Base-by-base conservation (phyloP, 2,888 invertebrate genomes). In the Pecten maximus region DNA sequence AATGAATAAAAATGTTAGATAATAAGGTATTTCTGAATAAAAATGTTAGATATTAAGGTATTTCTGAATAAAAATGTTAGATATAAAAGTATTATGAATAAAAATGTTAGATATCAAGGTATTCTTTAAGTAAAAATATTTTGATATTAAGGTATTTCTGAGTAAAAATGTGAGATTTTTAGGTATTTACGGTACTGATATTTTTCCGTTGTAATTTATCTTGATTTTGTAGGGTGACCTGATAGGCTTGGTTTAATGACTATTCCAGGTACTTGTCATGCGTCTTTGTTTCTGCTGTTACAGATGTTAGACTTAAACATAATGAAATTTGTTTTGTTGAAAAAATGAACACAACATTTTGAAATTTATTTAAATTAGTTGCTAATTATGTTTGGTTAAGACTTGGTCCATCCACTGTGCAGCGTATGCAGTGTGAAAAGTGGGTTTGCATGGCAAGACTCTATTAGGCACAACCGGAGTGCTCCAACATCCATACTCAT, bases 341-440 rank as follows among this genome's bases (percentile, higher is more conserved):
- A 74, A 74, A 74, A 74, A 74, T 74, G 74, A 74, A 74, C 74
- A 74, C 74, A 74, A 74, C 74, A 74, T 74, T 74, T 74, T 74
- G 74, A 74, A 74, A 74, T 74, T 74, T 74, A 74, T 74, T 74
- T 74, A 74, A 74, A 74, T 74, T 74, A 74, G 74, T 74, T 74
- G 35, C 35, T 74, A 74, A 74, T 74, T 74, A 74, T 74, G 74
- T 74, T 74, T 74, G 74, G 74, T 74, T 74, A 74, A 74, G 74
- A 35, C 74, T 28, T 28, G 74, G 74, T 28, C 35, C 74, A 12
- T 74, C 74, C 28, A 74, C 74, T 74, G 74, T 74, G 74, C 74
- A 74, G 74, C 74, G 16, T 74, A 74, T 74, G 74, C 74, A 74
- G 74, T 74, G 74, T 74, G 74, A 74, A 74, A 74, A 74, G 74